Evolutionary conservation across 1,140 invertebrate genomes (phyloP), one percentile per base, ranked within the genome.

Genomic region (Catajapyx aquilonaris): DNA sequence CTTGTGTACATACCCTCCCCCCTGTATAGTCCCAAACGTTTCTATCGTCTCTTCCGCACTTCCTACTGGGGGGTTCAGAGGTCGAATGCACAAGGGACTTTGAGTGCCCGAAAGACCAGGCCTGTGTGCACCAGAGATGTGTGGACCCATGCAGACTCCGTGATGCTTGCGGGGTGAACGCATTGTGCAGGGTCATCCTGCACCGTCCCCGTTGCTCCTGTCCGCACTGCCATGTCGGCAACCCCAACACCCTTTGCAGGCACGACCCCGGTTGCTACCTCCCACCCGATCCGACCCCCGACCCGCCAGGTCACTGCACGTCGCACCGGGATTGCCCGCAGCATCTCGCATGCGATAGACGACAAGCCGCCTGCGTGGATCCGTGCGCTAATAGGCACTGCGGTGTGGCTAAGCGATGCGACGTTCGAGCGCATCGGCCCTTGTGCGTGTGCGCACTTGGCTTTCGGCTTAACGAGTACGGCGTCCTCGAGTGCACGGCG

Each of bases 31-130:
- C n/a, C n/a, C n/a, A n/a, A n/a, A n/a, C n/a, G n/a, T n/a, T n/a
- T n/a, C n/a, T n/a, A n/a, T n/a, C n/a, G n/a, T n/a, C n/a, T n/a
- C n/a, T n/a, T n/a, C n/a, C n/a, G n/a, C n/a, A n/a, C n/a, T n/a
- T n/a, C n/a, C n/a, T n/a, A n/a, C n/a, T n/a, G n/a, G n/a, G n/a
- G n/a, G n/a, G n/a, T n/a, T n/a, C n/a, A 83, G 80, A 81, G 65
- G 75, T 74, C 65, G 76, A 84, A 71, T 90, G 85, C 64, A 75
- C 75, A 60, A 76, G 72, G 57, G 81, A 90, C 68, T 67, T 70
- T 63, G 81, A 87, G 61, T 91, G 86, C 64, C 71, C 81, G 42
- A 74, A 76, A 60, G 81, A 87, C 59, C 81, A 83, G 64, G 78
- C 81, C 53, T 91, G 86, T 67, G 72, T 85, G 57, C 76, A 78